Evolutionary conservation across 2,113 vertebrate species (phyloP), one percentile per base, ranked within the genome.

Genomic region (Paradoxurus hermaphroditus): DNA sequence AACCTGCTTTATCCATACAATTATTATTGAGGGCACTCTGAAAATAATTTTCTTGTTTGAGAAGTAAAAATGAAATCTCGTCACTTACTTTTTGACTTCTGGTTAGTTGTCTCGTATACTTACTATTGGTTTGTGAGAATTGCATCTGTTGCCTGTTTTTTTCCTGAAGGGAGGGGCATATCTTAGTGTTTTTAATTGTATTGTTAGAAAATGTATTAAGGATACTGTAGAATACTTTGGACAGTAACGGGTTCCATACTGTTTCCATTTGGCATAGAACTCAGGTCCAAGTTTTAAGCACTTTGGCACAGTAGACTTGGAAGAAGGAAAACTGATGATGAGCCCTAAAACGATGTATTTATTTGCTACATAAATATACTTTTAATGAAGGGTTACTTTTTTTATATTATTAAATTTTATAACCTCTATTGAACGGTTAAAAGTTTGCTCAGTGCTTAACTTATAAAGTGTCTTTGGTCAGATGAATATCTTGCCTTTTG

Each of bases 391-490:
- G 9, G 8, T 79, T 91, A 46, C 53, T 68, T 44, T 81, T 77
- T 82, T 41, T 56, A 39, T 88, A 81, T 72, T 78, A 75, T 49
- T 95, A 82, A 72, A 70, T 92, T 73, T 95, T 87, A 83, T 75
- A 90, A 75, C n/a, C 53, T 79, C 59, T 86, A 3, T 90, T 29
- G 56, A 93, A 63, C 41, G 94, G 21, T 94, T 95, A 91, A 46
- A 79, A 81, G 51, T 95, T 95, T 95, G 65, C 51, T 73, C 34
- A 79, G 6, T 86, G 46, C 31, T 75, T 83, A 92, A 85, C 53
- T 96, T 97, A 86, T 92, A 72, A 91, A 90, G 11, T 93, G 12
- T 94, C 86, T 95, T 65, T 88, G 86, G 70, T 88, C 62, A 91
- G 93, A 93, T 63, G 86, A 90, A 62, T 89, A 73, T 81, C 82